Evolutionary conservation across 2,797 vertebrate species (phyloP), one percentile per base, ranked within the genome.

Genomic region (Tachyglossus aculeatus): DNA sequence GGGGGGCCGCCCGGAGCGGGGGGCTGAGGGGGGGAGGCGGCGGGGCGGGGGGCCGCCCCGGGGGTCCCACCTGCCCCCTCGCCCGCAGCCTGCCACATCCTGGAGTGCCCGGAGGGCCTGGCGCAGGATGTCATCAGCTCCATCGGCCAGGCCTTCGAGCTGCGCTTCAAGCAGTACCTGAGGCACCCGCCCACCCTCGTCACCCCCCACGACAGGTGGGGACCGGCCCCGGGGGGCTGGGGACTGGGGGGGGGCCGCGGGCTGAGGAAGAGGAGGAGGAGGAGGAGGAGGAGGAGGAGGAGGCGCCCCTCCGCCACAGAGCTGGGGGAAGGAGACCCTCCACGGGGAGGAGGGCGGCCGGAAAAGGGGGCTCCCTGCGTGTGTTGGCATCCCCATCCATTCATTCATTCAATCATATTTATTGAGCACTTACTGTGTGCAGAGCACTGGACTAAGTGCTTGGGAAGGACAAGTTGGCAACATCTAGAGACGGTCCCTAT

Each of bases 71-170:
- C 15, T 22, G 19, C 31, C 16, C 71, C 14, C 74, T 39, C 58
- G 10, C 36, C n/a, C 12, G 1, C 87, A 99, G 98, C 98, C 34
- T 99, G 98, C 89, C 98, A 99, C 45, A 98, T 99, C 88, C 88
- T 99, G 90, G 97, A 99, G 90, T 99, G 97, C 82, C 94, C 96
- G 0, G 97, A 99, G 82, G 98, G 97, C 62, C 89, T 98, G 41
- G 97, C 98, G 1, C 98, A 99, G 92, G 97, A 99, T 0, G 98
- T 99, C 74, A 99, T 99, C 94, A 99, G 97, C 92, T 98, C 98
- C 86, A 98, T 99, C 0, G 97, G 97, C 6, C 97, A 99, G 89
- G 97, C 97, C 57, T 99, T 98, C 0, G 98, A 99, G 81, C 89
- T 99, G 56, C 96, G 98, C 10, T 99, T 99, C 90, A 99, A 99